Percentiles rank a stretch among this genome's conserved stretches.
phyloP scores from a whole-genome alignment of 1,140 invertebrate genomes.

The Leptoteleia sp. region DNA sequence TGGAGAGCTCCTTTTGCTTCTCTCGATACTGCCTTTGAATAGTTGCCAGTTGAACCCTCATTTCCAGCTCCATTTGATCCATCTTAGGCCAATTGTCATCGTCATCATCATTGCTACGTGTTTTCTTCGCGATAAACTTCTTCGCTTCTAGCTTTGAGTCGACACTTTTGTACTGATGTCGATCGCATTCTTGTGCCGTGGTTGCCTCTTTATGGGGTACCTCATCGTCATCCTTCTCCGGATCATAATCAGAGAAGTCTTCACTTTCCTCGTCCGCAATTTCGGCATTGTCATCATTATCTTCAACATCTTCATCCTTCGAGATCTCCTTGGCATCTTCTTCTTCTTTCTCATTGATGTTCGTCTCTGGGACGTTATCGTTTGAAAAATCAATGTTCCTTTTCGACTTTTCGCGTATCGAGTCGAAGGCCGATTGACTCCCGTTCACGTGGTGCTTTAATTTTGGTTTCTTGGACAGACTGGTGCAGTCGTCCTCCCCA shows the following conservation, averaged over 20 bases:
- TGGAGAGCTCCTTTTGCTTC: conserved; percentile 90
- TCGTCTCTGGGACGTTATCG: background rate
- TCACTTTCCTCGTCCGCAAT: conserved; percentile 26
- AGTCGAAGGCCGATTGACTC: conserved; percentile 19
- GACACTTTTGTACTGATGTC: conserved; percentile 77
- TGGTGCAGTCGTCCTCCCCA: conserved; percentile 61
- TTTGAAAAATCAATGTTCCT: conserved; percentile 63
- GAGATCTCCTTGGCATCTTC: conserved; percentile 19
- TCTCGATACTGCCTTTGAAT: conserved; percentile 90
- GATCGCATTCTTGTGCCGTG: conserved; percentile 56
- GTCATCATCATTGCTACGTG: conserved; percentile 67
- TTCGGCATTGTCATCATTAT: conserved; percentile 5
- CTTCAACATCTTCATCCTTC: conserved; percentile 39
- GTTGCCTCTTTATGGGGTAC: conserved; percentile 49
- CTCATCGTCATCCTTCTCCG: conserved; percentile 55
- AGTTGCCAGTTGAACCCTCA: conserved; percentile 89
- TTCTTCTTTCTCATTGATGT: conserved; percentile 24
- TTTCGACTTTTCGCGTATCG: conserved; percentile 51
- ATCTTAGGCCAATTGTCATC: conserved; percentile 83
- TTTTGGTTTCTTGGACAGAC: conserved; percentile 50
- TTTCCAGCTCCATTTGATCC: conserved; percentile 89
- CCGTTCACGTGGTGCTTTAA: conserved; percentile 17
- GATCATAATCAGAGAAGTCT: conserved; percentile 67
- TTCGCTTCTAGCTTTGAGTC: conserved; percentile 79
- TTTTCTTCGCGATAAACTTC: conserved; percentile 76